A percentile compares a stretch with the other conserved stretches of the same genome.
These are phyloP conservation scores for Pollicipes pollicipes DNA, from an alignment of 1,140 invertebrate species.

Conservation along the genomic window DNA sequence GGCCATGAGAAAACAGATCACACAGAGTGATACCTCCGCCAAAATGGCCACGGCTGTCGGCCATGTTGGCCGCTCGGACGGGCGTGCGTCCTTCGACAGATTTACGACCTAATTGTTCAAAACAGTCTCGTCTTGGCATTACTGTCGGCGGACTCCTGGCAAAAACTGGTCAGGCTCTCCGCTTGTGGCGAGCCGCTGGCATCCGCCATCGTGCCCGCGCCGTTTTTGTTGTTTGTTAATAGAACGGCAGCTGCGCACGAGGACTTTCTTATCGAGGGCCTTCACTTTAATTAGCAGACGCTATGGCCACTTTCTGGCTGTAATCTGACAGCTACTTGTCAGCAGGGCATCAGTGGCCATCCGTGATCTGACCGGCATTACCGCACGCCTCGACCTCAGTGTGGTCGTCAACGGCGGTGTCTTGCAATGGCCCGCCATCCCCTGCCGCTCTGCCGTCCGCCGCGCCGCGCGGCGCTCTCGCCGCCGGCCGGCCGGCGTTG, in stretches of 20 bases:
- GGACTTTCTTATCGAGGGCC: background rate
- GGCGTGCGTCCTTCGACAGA: background rate
- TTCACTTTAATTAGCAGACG: background rate
- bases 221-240: background rate
- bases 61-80: background rate
- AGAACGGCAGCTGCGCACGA: background rate
- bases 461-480: no score
- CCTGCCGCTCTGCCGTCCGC: no score
- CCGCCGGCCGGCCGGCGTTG: no score
- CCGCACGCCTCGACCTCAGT: no score
- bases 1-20: background rate
- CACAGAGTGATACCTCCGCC: background rate
- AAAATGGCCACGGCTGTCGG: background rate
- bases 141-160: background rate
- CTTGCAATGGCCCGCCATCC: no score
- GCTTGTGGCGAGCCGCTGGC: no score
- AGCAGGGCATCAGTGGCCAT: background rate
- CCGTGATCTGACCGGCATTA: background rate
- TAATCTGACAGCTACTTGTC: background rate
- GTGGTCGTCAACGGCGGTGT: no score
- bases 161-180: background rate
- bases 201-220: background rate
- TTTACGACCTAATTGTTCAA: constrained; percentile 1
- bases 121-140: background rate
- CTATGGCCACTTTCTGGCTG: background rate